Evolutionary conservation across 2,797 vertebrate genomes (phyloP).

Genomic region (Galago senegalensis): DNA sequence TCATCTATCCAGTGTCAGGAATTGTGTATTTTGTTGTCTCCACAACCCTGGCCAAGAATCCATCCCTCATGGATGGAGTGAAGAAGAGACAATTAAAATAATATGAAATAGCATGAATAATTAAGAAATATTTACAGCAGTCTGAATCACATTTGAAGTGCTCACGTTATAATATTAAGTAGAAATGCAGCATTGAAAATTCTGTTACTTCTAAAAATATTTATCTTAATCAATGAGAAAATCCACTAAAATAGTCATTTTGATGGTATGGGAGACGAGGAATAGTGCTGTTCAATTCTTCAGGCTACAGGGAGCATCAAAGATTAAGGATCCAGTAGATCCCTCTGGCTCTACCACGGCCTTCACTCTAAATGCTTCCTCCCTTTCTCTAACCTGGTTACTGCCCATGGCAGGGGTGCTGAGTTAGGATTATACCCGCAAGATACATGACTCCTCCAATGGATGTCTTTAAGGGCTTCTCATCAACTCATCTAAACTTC

Average conservation of each 20-base stretch:
- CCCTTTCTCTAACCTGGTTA: neutral
- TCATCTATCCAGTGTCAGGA: neutral
- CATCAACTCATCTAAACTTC: neutral
- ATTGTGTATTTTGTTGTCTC: neutral
- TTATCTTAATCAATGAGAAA: neutral
- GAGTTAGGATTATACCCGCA: neutral
- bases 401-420: neutral
- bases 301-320: neutral
- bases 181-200: neutral
- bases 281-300: neutral
- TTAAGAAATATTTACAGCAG: neutral
- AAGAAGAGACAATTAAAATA: neutral
- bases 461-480: neutral
- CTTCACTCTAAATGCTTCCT: neutral
- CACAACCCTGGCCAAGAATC: neutral
- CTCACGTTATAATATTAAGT: neutral
- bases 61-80: neutral
- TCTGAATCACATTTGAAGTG: neutral
- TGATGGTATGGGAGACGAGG: neutral
- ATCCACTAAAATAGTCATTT: neutral
- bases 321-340: neutral
- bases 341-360: accelerated
- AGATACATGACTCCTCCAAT: neutral
- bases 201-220: neutral
- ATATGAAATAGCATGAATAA: neutral